Evolutionary conservation across 2,888 invertebrate species (phyloP), one percentile per base, ranked within the genome.

Genomic region (Melitaea athalia): DNA sequence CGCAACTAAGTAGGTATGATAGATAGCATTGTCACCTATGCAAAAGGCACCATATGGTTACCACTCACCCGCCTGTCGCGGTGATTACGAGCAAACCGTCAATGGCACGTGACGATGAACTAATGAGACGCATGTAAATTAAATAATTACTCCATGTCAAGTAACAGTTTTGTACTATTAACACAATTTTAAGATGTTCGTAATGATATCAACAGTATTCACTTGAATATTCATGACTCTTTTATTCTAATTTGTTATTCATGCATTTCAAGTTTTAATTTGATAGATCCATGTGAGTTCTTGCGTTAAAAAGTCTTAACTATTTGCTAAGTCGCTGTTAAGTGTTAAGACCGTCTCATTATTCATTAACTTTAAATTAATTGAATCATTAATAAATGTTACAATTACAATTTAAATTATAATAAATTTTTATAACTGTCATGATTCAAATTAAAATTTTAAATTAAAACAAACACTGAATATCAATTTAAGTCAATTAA

Each of bases 381-480:
- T 50, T 17, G 17, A 50, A 50, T 50, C 50, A 50, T 50, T 50
- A 10, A 50, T 15, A 50, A 50, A 50, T 17, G 15, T 8, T 0
- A 15, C 15, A 50, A 50, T 50, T 50, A 17, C 17, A 50, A 50
- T 50, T 38, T 7, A 38, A 38, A 38, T 38, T 38, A 38, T 8
- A 17, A 50, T 50, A 8, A 17, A 50, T 50, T 17, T 17, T 17
- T 15, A 50, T 50, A 15, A 50, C 17, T 50, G 15, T 17, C 38
- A 7, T 50, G 10, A 17, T 50, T 11, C 10, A 17, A 17, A 50
- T 50, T 50, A 15, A 15, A 38, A 3, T 38, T 50, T 17, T 50
- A 50, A 50, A 50, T 50, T 50, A 50, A 17, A 50, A 50, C 15
- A 50, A 50, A 50, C 50, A 50, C 11, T 50, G 50, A 17, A 11